A percentile compares a stretch with the other conserved stretches of the same genome.
These are phyloP conservation scores for Pomatorhinus ruficollis DNA, from an alignment of 2,113 vertebrate genomes.

Conservation along the genomic window DNA sequence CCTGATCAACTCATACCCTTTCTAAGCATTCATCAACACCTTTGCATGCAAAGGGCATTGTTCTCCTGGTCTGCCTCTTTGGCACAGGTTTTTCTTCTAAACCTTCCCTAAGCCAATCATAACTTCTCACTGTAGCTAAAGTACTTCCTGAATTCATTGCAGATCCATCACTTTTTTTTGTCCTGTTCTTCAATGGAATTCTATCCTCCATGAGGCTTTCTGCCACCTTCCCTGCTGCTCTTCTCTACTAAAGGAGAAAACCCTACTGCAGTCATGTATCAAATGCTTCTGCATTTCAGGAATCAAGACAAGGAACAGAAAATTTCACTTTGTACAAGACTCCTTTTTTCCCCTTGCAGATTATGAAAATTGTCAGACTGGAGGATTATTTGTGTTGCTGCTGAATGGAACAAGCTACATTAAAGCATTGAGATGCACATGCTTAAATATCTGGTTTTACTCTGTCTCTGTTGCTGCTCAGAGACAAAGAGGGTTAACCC, in stretches of 20 bases:
- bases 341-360: background rate
- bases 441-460: background rate
- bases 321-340: background rate
- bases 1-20: background rate
- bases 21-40: background rate
- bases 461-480: background rate
- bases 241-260: background rate
- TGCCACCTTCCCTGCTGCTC: background rate
- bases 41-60: background rate
- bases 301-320: background rate
- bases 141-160: background rate
- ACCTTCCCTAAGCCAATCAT: background rate
- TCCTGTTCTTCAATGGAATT: background rate
- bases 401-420: background rate
- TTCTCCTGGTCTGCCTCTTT: background rate
- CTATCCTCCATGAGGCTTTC: background rate
- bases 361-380: background rate
- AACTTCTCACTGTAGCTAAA: background rate
- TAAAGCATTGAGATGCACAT: background rate
- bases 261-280: background rate
- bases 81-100: background rate
- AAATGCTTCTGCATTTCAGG: background rate
- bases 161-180: background rate
- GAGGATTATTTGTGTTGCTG: background rate
- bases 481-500: background rate